These are phyloP conservation scores for Butorides virescens DNA, from an alignment of 2,113 vertebrate genomes.

Conservation along the genomic window DNA sequence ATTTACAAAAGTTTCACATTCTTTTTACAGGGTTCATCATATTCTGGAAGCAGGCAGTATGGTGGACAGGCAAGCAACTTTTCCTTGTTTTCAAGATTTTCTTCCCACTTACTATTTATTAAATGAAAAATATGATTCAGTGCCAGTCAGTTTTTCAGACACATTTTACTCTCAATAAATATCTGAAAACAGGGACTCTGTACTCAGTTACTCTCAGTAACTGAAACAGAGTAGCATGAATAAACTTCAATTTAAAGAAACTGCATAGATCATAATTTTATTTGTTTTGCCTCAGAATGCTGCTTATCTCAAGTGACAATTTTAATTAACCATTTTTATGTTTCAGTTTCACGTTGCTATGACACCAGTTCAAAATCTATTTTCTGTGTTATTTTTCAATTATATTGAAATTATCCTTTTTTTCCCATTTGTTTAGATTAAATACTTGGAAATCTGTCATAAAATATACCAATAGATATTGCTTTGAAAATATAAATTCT, in stretches of 20 bases:
- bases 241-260: background rate
- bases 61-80: constrained; percentile 49
- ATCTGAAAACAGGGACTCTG: background rate
- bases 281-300: background rate
- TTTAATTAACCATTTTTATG: background rate
- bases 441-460: background rate
- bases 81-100: background rate
- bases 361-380: background rate
- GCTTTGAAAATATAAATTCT: background rate
- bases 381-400: background rate
- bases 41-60: constrained; percentile 32
- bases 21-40: background rate
- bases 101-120: background rate
- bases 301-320: background rate
- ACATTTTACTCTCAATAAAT: background rate
- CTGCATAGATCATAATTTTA: background rate
- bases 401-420: background rate
- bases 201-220: too few relatives aligned
- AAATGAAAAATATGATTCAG: background rate
- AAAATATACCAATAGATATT: background rate
- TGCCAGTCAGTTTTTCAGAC: background rate
- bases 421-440: background rate
- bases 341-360: background rate
- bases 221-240: background rate
- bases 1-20: background rate